Evolutionary conservation across 2,797 vertebrate genomes (phyloP).

Genomic region (Etheostoma perlongum): DNA sequence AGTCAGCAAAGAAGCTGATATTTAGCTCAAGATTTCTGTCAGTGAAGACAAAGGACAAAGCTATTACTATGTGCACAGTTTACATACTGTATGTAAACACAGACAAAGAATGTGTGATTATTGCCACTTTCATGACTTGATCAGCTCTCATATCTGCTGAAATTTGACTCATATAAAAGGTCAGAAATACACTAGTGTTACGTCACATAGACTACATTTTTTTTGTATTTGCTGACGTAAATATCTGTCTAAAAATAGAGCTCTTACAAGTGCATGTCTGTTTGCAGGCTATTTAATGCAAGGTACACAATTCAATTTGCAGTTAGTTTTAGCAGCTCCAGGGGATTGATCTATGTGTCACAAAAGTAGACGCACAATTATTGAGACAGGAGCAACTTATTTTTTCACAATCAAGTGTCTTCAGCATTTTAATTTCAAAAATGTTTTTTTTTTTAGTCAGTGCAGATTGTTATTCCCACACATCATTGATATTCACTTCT

Average conservation of each 20-base stretch:
- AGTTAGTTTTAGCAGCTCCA: conserved; percentile 22
- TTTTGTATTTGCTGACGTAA: not conserved
- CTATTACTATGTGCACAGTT: not conserved
- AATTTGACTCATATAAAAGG: not conserved
- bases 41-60: not conserved
- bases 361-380: conserved; percentile 21
- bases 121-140: not conserved
- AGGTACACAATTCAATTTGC: conserved; percentile 11
- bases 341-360: conserved; percentile 33
- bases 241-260: not conserved
- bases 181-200: not conserved
- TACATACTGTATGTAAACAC: not conserved
- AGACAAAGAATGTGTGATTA: not conserved
- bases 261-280: not conserved
- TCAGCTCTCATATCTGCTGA: not conserved
- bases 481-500: conserved; percentile 81
- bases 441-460: conserved; percentile 69
- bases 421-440: conserved; percentile 76
- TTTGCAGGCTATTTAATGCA: conserved; percentile 21
- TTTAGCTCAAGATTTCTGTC: conserved; percentile 9
- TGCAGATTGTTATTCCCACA: conserved; percentile 71
- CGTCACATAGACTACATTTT: not conserved
- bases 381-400: conserved; percentile 26
- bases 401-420: conserved; percentile 27
- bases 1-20: conserved; percentile 43